Base-by-base conservation (phyloP, 2,113 vertebrate species). In the Macroglossus sobrinus region DNA sequence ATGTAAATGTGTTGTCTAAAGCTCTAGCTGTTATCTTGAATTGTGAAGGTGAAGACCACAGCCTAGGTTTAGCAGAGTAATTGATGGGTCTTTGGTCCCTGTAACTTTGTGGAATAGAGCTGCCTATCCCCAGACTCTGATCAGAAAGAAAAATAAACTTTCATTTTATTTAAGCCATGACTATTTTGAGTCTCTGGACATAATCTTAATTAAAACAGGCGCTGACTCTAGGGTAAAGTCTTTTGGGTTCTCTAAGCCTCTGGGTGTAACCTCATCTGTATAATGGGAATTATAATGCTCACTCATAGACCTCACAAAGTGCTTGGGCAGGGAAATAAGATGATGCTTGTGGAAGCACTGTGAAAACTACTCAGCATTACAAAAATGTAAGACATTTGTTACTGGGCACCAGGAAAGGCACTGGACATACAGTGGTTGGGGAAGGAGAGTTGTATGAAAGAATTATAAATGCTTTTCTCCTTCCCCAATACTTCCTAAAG, bases 31-130 rank as follows among this genome's bases (percentile, higher is more conserved):
- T 68, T 63, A 79, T 55, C 11, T 79, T 95, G 50, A 30, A 59
- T 59, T 61, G 72, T 53, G 80, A 90, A 90, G 63, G 82, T 53
- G n/a, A 71, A 19, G 84, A 63, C 43, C 28, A 50, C 26, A 78
- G 43, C 50, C 47, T 64, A 82, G 74, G 35, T 45, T 80, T 59
- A 59, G 59, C 30, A 75, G n/a, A 93, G 28, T 72, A 79, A 61
- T 78, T 63, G n/a, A 45, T 76, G 72, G 38, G 85, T 93, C 35
- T 30, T 71, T 84, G 43, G 35, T 93, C 57, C 63, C 35, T 45
- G 57, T 33, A 59, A 53, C n/a, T 96, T 88, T 91, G 59, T 84
- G n/a, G 61, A 80, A 57, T 40, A 96, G 28, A 93, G 21, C 24
- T 78, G 64, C 43, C 15, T 50, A 69, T 24, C 57, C 38, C 38